Evolutionary conservation across 2,113 vertebrate genomes (phyloP).

Genomic region (Pomatostomus ruficeps): DNA sequence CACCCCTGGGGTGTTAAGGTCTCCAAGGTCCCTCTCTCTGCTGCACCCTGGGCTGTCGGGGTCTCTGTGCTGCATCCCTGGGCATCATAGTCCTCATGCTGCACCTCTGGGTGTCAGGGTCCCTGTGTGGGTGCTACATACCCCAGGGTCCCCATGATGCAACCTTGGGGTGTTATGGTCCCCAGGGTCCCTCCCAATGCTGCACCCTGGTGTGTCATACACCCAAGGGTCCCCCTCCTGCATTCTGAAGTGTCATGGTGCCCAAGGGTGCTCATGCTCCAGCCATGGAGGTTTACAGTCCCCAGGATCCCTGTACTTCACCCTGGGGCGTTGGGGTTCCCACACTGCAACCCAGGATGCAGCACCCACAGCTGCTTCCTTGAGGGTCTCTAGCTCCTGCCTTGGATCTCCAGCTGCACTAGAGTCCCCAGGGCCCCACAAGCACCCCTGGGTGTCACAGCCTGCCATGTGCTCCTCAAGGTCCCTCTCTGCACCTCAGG

Average conservation of each 20-base stretch:
- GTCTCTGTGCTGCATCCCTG: background rate
- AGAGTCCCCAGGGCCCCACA: background rate
- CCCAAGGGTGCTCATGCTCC: background rate
- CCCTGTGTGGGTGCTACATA: background rate
- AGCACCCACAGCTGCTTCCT: background rate
- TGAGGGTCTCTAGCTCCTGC: background rate
- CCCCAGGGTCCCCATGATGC: background rate
- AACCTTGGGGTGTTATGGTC: background rate
- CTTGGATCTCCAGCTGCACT: background rate
- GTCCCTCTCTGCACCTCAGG: background rate
- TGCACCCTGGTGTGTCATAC: background rate
- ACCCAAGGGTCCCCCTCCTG: background rate
- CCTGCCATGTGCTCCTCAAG: no score
- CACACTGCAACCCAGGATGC: background rate
- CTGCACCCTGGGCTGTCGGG: background rate
- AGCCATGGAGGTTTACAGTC: background rate
- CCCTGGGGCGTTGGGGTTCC: background rate
- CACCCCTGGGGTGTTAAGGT: background rate
- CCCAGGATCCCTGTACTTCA: background rate
- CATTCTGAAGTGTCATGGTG: background rate
- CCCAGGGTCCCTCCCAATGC: background rate
- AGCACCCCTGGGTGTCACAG: background rate
- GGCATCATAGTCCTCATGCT: no score
- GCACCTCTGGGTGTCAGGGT: fast-evolving
- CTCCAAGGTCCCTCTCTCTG: background rate